Evolutionary conservation across 2,113 vertebrate genomes (phyloP).

Genomic region (Loxodonta africana): DNA sequence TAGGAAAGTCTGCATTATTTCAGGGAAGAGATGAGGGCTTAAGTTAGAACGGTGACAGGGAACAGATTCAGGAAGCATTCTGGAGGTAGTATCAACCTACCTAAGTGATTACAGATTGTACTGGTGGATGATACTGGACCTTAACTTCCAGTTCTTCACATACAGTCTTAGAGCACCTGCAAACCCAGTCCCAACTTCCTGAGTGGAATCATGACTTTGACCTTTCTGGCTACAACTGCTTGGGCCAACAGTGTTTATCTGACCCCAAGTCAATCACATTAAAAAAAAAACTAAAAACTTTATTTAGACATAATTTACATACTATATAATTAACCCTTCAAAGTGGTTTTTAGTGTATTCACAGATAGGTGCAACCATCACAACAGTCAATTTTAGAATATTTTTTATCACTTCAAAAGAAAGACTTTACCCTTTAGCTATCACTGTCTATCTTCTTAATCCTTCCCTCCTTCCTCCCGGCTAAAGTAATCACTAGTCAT

Average conservation of each 20-base stretch:
- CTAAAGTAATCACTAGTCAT: no score
- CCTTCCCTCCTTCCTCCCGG: no score
- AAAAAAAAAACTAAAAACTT: no score
- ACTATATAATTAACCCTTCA: no score
- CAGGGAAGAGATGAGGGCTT: not conserved
- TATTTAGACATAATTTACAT: no score
- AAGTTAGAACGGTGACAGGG: not conserved
- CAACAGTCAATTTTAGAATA: no score
- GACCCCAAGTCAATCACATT: not conserved
- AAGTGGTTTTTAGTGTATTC: no score
- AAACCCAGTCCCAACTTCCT: not conserved
- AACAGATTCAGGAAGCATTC: slow-evolving; percentile 43
- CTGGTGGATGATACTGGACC: not conserved
- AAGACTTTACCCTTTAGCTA: no score
- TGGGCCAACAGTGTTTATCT: not conserved
- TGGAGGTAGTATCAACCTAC: not conserved
- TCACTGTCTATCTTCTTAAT: no score
- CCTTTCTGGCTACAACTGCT: not conserved
- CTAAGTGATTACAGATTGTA: not conserved
- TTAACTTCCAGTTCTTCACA: not conserved
- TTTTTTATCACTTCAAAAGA: no score
- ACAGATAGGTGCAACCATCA: no score
- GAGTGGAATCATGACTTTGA: not conserved
- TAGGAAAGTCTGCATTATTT: slow-evolving; percentile 31
- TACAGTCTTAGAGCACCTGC: not conserved